phyloP scores from a whole-genome alignment of 2,113 vertebrate genomes.

The Neolamprologus devosi region DNA sequence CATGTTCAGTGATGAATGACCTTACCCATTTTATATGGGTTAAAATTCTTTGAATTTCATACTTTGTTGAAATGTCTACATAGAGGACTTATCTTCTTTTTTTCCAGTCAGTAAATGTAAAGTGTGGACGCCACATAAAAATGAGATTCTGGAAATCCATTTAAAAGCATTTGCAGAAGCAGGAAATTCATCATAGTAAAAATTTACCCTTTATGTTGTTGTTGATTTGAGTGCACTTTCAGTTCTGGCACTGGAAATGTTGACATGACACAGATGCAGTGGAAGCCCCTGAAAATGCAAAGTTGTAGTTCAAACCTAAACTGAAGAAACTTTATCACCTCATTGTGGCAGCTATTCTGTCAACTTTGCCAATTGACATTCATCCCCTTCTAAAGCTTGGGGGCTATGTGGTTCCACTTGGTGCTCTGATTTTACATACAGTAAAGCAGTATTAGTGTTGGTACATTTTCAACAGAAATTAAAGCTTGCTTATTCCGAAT shows the following conservation, averaged over 20 bases:
- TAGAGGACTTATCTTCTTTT: not conserved
- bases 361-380: not conserved
- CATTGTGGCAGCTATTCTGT: not conserved
- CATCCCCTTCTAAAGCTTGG: not conserved
- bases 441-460: not conserved
- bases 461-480: not conserved
- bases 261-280: not conserved
- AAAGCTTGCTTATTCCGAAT: not conserved
- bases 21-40: not conserved
- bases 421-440: not conserved
- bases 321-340: not conserved
- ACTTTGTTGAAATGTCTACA: not conserved
- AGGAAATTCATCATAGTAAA: not conserved
- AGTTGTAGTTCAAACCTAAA: not conserved
- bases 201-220: not conserved
- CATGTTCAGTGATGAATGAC: not conserved
- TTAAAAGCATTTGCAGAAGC: not conserved
- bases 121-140: not conserved
- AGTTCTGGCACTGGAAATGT: not conserved
- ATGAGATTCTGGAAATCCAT: not conserved
- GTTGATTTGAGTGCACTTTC: not conserved
- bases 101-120: not conserved
- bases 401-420: not conserved
- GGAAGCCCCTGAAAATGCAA: not conserved
- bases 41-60: not conserved